These are phyloP conservation scores for Argyresthia goedartella DNA, from an alignment of 2,888 invertebrate species.

Conservation along the genomic window DNA sequence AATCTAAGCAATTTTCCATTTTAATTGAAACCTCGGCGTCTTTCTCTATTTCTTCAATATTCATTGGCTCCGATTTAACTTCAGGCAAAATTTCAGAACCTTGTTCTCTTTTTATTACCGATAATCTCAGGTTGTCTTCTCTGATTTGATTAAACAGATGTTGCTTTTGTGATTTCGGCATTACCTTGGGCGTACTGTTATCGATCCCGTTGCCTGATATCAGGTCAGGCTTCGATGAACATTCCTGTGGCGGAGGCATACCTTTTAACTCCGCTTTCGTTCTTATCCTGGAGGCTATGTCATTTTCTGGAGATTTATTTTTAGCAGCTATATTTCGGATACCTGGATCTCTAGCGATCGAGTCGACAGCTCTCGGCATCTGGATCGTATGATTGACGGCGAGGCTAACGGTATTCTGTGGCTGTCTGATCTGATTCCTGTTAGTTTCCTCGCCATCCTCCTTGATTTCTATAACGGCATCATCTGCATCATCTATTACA, in stretches of 20 bases:
- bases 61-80: constrained; percentile 76
- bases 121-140: constrained; percentile 51
- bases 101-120: constrained; percentile 75
- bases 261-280: constrained; percentile 89
- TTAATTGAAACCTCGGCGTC: constrained; percentile 61
- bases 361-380: constrained; percentile 78
- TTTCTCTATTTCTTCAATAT: constrained; percentile 75
- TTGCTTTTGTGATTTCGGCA: constrained; percentile 54
- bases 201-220: constrained; percentile 20
- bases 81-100: constrained; percentile 67
- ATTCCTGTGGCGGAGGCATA: constrained; percentile 55
- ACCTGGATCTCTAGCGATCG: constrained; percentile 62
- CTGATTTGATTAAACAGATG: constrained; percentile 62
- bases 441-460: constrained; percentile 54
- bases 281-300: constrained; percentile 80
- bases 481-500: constrained; percentile 60
- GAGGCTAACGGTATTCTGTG: constrained; percentile 19
- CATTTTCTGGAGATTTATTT: constrained; percentile 54
- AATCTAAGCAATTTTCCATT: constrained; percentile 32
- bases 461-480: constrained; percentile 59
- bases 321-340: too few relatives aligned
- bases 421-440: too few relatives aligned
- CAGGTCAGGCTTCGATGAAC: constrained; percentile 26
- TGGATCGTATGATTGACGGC: constrained; percentile 72
- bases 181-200: constrained; percentile 38